Base-by-base conservation (phyloP, 2,888 invertebrate genomes). In the Andrena fulva region DNA sequence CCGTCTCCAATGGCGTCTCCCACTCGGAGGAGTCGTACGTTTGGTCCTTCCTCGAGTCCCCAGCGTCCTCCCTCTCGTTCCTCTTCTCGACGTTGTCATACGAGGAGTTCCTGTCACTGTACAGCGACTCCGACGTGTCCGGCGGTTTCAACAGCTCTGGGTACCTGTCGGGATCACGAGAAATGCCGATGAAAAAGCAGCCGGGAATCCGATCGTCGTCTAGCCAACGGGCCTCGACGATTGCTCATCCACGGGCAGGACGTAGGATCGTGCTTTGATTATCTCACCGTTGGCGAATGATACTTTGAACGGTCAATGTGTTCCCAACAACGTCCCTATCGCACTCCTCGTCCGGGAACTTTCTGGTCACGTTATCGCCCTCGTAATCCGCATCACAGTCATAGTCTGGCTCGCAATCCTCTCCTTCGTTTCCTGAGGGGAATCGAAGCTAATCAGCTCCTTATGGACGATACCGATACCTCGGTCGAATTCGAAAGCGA, bases 51-150 rank as follows among this genome's bases (percentile, higher is more conserved):
- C 90, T 90, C 27, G 89, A 89, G 24, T 93, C 93, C 27, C 91
- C 91, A 63, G 92, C 91, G 73, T 92, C 93, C 75, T 91, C 92
- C 52, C 91, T 87, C 24, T 92, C 91, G 87, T 91, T 91, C 59
- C 92, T 90, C 76, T 90, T 92, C 82, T 97, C 97, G 1, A 97
- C 97, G 92, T 97, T 97, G 93, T 97, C 97, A 91, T 97, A 97
- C 74, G 97, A 96, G 0, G 97, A 97, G 84, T 94, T 94, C 52
- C 94, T 89, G 77, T 94, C 94, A 87, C 92, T 93, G 89, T 91
- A 91, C 16, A 93, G 80, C 64, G 93, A 91, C 78, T 92, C 92
- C 68, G 90, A 91, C 60, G 91, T 90, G 67, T 93, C 93, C 63
- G 92, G 90, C 20, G 96, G 95, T 87, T 96, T 96, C 78, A 97